Conservation (phyloP, 2,113 vertebrate genomes). For the Bucco capensis region DNA sequence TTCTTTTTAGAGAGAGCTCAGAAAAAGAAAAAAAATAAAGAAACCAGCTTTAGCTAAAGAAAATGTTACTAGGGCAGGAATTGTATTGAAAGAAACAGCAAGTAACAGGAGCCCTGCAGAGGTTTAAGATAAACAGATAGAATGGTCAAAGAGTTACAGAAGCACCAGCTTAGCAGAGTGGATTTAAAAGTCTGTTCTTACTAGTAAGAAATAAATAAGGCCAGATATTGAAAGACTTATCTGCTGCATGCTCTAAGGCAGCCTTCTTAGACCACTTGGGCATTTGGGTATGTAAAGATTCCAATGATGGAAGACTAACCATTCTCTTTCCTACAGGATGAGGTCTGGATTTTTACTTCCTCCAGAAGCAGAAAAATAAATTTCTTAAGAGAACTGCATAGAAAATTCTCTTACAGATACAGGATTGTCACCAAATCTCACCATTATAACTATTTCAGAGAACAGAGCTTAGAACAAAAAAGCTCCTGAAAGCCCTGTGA, state of each 20-base stretch:
- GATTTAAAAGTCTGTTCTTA: not conserved
- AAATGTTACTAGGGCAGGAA: not conserved
- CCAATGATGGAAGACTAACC: accelerated
- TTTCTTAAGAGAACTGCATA: not conserved
- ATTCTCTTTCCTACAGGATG: not conserved
- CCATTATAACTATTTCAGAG: not conserved
- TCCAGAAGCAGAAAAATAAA: not conserved
- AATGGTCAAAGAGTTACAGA: not conserved
- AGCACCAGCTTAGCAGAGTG: not conserved
- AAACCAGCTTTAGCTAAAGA: not conserved
- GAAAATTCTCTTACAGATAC: not conserved
- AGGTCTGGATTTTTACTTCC: not conserved
- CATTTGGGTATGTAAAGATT: not conserved
- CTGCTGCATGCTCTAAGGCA: not conserved
- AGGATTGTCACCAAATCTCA: not conserved
- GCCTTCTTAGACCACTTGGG: not conserved
- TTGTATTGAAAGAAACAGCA: not conserved
- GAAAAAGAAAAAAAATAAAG: not conserved
- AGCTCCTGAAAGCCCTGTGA: not conserved
- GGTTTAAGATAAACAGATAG: not conserved
- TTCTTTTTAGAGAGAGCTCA: conserved; percentile 3
- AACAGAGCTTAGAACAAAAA: not conserved
- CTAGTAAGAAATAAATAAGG: not conserved
- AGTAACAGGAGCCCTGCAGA: not conserved
- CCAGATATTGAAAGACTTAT: not conserved